Evolutionary conservation across 2,113 vertebrate species (phyloP).

Genomic region (Laterallus jamaicensis): DNA sequence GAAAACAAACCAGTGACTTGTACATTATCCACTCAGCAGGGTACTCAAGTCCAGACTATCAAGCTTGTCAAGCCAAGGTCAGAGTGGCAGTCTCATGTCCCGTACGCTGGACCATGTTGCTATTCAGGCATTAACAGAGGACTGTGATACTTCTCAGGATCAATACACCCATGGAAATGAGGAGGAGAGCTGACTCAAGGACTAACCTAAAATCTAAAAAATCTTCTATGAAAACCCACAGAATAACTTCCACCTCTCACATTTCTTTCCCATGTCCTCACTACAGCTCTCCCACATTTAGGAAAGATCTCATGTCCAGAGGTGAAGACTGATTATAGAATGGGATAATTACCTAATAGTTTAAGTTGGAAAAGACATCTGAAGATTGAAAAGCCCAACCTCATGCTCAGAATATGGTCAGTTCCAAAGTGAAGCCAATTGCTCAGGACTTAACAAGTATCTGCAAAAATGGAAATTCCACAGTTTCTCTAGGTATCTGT

Average conservation of each 20-base stretch:
- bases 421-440: background rate
- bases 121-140: background rate
- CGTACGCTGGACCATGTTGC: fast-evolving
- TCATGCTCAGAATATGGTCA: background rate
- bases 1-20: background rate
- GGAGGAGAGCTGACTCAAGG: background rate
- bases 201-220: background rate
- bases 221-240: background rate
- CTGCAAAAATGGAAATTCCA: background rate
- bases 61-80: background rate
- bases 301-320: background rate
- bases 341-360: background rate
- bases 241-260: background rate
- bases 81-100: background rate
- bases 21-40: background rate
- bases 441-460: background rate
- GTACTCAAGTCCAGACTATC: background rate
- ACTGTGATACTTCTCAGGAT: background rate
- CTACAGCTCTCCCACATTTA: background rate
- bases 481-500: background rate
- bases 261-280: background rate
- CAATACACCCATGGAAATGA: background rate
- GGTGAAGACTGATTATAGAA: background rate
- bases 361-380: background rate
- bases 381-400: background rate